Conservation (phyloP, 2,888 invertebrate species). For the Phymatocera aterrima region DNA sequence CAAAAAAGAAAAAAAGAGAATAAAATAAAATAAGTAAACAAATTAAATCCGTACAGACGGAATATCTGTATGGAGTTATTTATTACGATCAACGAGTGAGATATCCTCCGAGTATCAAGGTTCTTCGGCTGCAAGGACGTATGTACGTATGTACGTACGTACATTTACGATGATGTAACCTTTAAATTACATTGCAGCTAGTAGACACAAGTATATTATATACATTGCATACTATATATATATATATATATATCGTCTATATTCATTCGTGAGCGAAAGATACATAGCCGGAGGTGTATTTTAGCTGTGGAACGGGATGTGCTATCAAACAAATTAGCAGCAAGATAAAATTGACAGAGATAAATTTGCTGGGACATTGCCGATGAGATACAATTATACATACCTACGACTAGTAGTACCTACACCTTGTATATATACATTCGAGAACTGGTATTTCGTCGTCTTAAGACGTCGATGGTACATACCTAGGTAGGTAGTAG, state of each 20-base stretch:
- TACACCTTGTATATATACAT: background rate
- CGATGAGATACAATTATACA: slow-evolving; percentile 71
- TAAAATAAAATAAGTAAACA: too few species aligned
- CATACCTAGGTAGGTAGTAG: background rate
- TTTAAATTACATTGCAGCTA: slow-evolving; percentile 5
- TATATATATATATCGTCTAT: too few species aligned
- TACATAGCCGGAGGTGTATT: too few species aligned
- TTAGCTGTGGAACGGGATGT: slow-evolving; percentile 32
- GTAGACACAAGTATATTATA: too few species aligned
- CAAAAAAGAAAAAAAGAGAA: too few species aligned
- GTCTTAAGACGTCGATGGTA: background rate
- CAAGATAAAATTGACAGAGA: slow-evolving; percentile 72
- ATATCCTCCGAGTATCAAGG: background rate
- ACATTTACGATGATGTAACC: too few species aligned
- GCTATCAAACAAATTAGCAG: slow-evolving; percentile 70
- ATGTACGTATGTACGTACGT: too few species aligned
- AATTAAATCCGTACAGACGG: too few species aligned
- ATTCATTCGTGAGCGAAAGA: slow-evolving; percentile 37
- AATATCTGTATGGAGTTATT: background rate
- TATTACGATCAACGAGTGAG: background rate
- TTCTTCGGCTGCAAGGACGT: too few species aligned
- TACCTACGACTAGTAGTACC: slow-evolving; percentile 42
- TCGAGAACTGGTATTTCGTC: slow-evolving; percentile 33
- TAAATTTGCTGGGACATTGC: slow-evolving; percentile 63
- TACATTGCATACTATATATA: background rate